phyloP scores from a whole-genome alignment of 2,113 vertebrate genomes.

The Brachionichthys hirsutus region DNA sequence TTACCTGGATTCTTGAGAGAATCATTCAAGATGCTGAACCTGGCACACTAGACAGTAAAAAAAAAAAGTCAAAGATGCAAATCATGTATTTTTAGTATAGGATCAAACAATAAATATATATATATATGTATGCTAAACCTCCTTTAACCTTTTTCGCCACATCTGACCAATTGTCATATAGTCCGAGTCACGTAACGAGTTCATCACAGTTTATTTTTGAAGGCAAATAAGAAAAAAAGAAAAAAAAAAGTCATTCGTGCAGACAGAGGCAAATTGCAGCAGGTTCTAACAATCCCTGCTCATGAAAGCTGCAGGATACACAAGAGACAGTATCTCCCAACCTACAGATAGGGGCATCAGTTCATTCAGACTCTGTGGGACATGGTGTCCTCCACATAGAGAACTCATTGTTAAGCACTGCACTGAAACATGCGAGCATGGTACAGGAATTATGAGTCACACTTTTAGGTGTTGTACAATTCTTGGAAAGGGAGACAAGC shows the following conservation, averaged over 20 bases:
- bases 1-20: no score
- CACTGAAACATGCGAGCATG: conserved; percentile 43
- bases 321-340: conserved; percentile 40
- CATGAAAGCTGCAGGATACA: conserved; percentile 23
- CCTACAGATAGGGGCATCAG: conserved; percentile 41
- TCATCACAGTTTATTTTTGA: conserved; percentile 13
- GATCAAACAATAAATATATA: no score
- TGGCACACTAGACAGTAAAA: no score
- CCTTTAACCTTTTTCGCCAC: no score
- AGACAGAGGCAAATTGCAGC: conserved; percentile 24
- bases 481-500: conserved; percentile 47
- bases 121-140: no score
- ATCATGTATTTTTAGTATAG: no score
- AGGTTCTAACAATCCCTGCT: conserved; percentile 18
- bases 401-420: conserved; percentile 53
- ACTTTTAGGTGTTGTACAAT: conserved; percentile 59
- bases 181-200: conserved; percentile 9
- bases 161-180: background rate
- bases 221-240: background rate
- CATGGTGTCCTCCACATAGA: conserved; percentile 36
- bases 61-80: no score
- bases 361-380: conserved; percentile 42
- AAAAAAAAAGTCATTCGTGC: conserved; percentile 8
- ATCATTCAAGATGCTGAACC: no score
- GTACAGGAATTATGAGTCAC: conserved; percentile 60